Evolutionary conservation across 2,113 vertebrate genomes (phyloP).

Genomic region (Rhipidura dahli): DNA sequence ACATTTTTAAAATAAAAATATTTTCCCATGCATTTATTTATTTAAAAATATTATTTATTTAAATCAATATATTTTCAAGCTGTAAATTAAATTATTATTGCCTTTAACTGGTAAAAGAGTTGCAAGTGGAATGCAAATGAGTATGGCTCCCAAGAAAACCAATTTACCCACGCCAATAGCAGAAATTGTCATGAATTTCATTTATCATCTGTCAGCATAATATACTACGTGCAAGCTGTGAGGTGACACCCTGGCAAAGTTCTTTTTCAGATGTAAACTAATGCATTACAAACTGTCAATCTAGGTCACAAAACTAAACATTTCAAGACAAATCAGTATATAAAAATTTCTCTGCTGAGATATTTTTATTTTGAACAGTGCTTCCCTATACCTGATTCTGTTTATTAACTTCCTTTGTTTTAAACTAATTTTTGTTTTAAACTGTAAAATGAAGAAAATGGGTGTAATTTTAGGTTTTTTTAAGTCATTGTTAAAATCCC

Average conservation of each 20-base stretch:
- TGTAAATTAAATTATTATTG: slow-evolving; percentile 14
- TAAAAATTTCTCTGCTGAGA: not conserved
- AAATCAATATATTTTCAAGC: not conserved
- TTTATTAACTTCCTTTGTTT: not conserved
- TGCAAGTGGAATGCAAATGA: slow-evolving; percentile 40
- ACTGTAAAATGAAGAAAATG: not conserved
- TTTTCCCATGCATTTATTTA: not conserved
- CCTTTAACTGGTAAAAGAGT: not conserved
- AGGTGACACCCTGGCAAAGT: slow-evolving; percentile 8
- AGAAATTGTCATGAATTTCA: slow-evolving; percentile 13
- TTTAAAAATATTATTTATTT: not conserved
- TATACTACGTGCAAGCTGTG: slow-evolving; percentile 12
- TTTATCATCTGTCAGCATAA: slow-evolving; percentile 45
- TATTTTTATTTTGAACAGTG: not conserved
- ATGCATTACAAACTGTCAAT: slow-evolving; percentile 24
- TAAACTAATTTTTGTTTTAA: not conserved
- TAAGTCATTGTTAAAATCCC: not conserved
- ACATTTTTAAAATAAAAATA: not conserved
- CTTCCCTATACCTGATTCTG: not conserved
- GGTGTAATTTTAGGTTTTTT: not conserved
- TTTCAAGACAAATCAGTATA: not conserved
- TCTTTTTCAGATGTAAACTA: slow-evolving; percentile 33
- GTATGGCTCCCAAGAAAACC: not conserved
- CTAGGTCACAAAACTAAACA: not conserved
- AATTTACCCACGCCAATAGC: slow-evolving; percentile 33